Conservation (phyloP, 2,888 invertebrate species). For the Endotricha flammealis region DNA sequence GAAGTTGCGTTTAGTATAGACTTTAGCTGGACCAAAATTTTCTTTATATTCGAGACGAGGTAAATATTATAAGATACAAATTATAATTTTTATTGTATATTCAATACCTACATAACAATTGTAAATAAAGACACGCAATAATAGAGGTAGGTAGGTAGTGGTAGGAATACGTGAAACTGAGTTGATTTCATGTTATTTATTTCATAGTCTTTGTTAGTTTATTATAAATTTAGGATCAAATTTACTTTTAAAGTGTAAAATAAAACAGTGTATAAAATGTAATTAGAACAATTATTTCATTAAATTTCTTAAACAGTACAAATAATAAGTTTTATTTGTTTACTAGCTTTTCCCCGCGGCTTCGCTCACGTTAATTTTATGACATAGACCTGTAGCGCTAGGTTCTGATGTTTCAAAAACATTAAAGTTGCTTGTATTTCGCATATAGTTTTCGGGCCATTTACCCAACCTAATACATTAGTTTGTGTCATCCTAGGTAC, state of each 20-base stretch:
- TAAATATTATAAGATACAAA: slow-evolving; percentile 49
- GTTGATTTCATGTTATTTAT: slow-evolving; percentile 61
- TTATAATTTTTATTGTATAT: slow-evolving; percentile 59
- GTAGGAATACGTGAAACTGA: slow-evolving; percentile 53
- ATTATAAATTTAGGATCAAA: slow-evolving; percentile 45
- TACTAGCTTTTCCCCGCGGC: too few relatives aligned
- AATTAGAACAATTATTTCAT: slow-evolving; percentile 74
- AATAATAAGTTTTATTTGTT: too few relatives aligned
- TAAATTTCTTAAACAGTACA: slow-evolving; percentile 69
- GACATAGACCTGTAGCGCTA: too few relatives aligned
- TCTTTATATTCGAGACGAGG: slow-evolving; percentile 61
- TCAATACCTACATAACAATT: slow-evolving; percentile 52
- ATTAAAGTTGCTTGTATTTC: too few relatives aligned
- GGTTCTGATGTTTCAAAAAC: too few relatives aligned
- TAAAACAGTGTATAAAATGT: slow-evolving; percentile 72
- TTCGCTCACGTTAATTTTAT: too few relatives aligned
- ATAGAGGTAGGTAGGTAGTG: slow-evolving; percentile 48
- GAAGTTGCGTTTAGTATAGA: slow-evolving; percentile 70
- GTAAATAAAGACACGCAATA: slow-evolving; percentile 72
- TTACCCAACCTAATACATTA: too few relatives aligned
- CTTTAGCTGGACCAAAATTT: slow-evolving; percentile 78
- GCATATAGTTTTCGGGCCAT: too few relatives aligned
- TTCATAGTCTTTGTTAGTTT: slow-evolving; percentile 57
- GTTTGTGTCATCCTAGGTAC: too few relatives aligned
- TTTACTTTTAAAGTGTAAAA: slow-evolving; percentile 61